phyloP scores from a whole-genome alignment of 1,140 invertebrate species.

The Scylla paramamosain region DNA sequence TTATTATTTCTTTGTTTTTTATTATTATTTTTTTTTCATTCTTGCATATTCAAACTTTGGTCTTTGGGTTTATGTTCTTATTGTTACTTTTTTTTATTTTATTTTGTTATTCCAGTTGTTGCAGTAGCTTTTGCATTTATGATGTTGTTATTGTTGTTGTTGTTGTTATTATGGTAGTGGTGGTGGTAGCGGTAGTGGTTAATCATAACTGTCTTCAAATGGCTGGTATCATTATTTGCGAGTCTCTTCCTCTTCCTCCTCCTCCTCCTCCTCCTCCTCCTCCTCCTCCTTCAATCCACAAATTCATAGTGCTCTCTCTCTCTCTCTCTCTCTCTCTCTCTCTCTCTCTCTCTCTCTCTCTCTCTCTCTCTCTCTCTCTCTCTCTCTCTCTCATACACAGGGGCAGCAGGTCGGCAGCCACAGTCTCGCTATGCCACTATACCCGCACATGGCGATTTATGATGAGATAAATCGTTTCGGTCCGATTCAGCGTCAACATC shows the following conservation, averaged over 20 bases:
- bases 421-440: background rate
- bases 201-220: no score
- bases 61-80: no score
- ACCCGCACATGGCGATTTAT: background rate
- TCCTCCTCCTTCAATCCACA: background rate
- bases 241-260: background rate
- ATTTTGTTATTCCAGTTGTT: background rate
- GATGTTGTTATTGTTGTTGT: background rate
- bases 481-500: background rate
- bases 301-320: background rate
- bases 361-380: no score
- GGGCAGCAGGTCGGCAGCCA: no score
- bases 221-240: no score
- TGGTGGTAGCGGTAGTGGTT: no score
- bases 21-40: background rate
- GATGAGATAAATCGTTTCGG: constrained; percentile 14
- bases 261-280: background rate
- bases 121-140: background rate
- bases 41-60: no score
- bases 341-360: no score
- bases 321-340: no score
- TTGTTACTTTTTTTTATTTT: background rate
- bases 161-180: no score
- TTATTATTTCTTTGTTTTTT: background rate
- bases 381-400: background rate